A percentile compares a stretch with the other conserved stretches of the same genome.
phyloP scores from a whole-genome alignment of 2,113 vertebrate genomes.

The Leptodactylus fuscus region DNA sequence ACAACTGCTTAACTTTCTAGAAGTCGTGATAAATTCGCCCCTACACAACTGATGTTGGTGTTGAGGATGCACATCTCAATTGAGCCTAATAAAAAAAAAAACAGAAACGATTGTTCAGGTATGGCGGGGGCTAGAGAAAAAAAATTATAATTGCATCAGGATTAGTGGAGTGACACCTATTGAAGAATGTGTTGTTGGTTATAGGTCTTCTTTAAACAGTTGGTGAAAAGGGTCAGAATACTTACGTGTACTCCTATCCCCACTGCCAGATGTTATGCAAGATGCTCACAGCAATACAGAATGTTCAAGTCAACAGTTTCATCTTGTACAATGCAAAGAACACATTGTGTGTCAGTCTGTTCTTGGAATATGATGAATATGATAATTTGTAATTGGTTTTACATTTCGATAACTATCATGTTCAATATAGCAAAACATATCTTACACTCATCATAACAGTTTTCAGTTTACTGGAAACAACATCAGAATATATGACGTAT shows the following conservation, averaged over 20 bases:
- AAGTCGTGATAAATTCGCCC: too few relatives aligned
- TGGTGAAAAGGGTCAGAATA: conserved; percentile 1
- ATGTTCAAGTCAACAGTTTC: conserved; percentile 39
- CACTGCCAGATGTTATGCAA: conserved; percentile 27
- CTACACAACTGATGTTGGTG: too few relatives aligned
- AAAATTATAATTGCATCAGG: too few relatives aligned
- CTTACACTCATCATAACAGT: background rate
- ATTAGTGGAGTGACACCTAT: too few relatives aligned
- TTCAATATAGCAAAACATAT: background rate
- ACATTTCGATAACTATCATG: background rate
- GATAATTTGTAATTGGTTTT: background rate
- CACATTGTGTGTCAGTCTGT: background rate
- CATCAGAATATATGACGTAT: background rate
- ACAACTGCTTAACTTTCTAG: too few relatives aligned
- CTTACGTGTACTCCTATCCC: background rate
- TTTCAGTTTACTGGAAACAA: background rate
- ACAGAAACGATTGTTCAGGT: too few relatives aligned
- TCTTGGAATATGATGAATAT: background rate
- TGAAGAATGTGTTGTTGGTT: too few relatives aligned
- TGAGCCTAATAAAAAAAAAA: too few relatives aligned
- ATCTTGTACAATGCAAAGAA: conserved; percentile 44
- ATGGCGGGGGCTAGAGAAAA: too few relatives aligned
- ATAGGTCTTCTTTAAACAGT: too few relatives aligned
- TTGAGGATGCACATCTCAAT: too few relatives aligned
- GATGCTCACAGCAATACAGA: background rate